Evolutionary conservation across 1,140 invertebrate species (phyloP).

Genomic region (Drosophila nebulosa): DNA sequence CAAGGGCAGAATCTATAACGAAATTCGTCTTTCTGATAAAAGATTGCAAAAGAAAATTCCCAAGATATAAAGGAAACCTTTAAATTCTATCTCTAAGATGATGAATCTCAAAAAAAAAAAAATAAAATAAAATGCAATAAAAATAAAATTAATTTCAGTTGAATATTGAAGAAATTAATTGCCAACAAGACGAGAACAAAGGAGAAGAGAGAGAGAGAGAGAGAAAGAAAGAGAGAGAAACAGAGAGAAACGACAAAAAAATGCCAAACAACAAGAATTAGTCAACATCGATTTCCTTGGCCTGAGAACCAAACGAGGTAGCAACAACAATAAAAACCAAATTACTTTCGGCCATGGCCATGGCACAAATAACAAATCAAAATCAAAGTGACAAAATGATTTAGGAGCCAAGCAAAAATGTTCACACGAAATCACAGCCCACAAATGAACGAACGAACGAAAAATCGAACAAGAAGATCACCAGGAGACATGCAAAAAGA

Average conservation of each 20-base stretch:
- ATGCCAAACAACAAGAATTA: constrained; percentile 17
- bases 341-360: constrained; percentile 53
- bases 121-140: too few species aligned
- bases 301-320: constrained; percentile 58
- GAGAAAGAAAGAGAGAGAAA: neutral
- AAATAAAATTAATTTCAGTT: neutral
- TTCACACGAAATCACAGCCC: constrained; percentile 58
- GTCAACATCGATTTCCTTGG: constrained; percentile 17
- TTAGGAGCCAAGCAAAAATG: constrained; percentile 71
- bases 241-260: neutral
- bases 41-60: too few species aligned
- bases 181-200: neutral
- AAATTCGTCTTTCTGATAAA: too few species aligned
- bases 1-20: too few species aligned
- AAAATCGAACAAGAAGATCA: constrained; percentile 23
- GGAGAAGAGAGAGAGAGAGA: neutral
- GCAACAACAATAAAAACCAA: constrained; percentile 31
- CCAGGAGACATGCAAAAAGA: constrained; percentile 31
- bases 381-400: constrained; percentile 79
- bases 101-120: too few species aligned
- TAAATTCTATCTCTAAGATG: too few species aligned
- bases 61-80: too few species aligned
- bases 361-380: constrained; percentile 71
- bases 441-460: constrained; percentile 45
- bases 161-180: neutral